phyloP scores from a whole-genome alignment of 2,797 vertebrate genomes.

The Vespertilio murinus region DNA sequence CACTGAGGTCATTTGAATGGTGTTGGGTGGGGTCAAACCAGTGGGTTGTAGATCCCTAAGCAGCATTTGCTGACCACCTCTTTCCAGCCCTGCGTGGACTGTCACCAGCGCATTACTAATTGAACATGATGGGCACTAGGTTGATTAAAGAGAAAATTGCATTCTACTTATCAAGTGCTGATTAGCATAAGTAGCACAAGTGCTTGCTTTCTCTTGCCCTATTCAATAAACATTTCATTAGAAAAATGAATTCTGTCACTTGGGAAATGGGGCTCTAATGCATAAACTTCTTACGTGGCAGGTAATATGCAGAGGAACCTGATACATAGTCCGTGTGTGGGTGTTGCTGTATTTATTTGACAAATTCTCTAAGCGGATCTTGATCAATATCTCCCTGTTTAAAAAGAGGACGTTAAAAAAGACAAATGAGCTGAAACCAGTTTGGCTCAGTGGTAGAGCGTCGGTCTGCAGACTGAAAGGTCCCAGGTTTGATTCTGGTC shows the following conservation, averaged over 20 bases:
- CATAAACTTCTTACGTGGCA: slow-evolving; percentile 55
- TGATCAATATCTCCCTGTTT: slow-evolving; percentile 9
- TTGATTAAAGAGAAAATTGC: slow-evolving; percentile 70
- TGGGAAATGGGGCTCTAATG: slow-evolving; percentile 33
- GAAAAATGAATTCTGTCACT: slow-evolving; percentile 65
- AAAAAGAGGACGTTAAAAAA: neutral
- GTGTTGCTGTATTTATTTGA: neutral
- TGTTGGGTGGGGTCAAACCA: neutral
- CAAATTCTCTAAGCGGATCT: slow-evolving; percentile 5
- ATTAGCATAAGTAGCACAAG: slow-evolving; percentile 70
- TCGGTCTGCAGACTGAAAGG: too few species aligned
- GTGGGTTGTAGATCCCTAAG: neutral
- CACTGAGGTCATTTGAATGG: neutral
- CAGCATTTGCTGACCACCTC: neutral
- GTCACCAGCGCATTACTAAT: slow-evolving; percentile 60
- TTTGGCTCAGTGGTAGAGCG: too few species aligned
- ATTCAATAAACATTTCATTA: slow-evolving; percentile 70
- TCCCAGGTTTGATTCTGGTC: too few species aligned
- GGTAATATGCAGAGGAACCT: slow-evolving; percentile 16
- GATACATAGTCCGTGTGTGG: neutral
- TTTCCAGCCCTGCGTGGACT: neutral
- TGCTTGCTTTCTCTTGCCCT: slow-evolving; percentile 53
- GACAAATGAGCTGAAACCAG: too few species aligned
- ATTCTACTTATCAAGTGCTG: slow-evolving; percentile 67
- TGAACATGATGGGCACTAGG: slow-evolving; percentile 64